Conservation (phyloP, 37 sponge, comb jelly and placozoan genomes). For the Beroe ovata region DNA sequence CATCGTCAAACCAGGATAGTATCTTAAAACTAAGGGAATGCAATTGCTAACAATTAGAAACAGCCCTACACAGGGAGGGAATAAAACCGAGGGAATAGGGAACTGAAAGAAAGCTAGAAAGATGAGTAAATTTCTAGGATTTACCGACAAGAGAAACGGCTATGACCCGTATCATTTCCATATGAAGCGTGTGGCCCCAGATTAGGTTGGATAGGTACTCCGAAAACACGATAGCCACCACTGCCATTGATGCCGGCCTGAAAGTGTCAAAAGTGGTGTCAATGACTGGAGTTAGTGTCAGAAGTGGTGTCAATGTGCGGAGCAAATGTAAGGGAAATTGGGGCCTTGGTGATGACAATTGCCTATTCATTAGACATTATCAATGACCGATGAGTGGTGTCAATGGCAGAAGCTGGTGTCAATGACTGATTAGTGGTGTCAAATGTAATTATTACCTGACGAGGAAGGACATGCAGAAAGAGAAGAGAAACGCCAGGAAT, state of each 20-base stretch:
- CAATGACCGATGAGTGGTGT: neutral
- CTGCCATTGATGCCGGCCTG: conserved; percentile 55
- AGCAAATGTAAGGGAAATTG: neutral
- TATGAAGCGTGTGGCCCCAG: conserved; percentile 13
- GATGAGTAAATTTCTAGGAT: no score
- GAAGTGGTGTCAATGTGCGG: neutral
- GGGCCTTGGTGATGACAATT: neutral
- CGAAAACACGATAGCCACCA: conserved; percentile 20
- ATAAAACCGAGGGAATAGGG: no score
- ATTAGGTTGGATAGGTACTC: conserved; percentile 33
- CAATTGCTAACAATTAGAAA: no score
- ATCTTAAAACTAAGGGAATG: no score
- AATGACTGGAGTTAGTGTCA: neutral
- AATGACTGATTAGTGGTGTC: neutral
- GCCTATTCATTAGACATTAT: no score
- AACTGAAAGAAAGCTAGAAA: no score
- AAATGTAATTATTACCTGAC: conserved; percentile 31
- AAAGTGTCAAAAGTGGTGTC: neutral
- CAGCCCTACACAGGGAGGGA: no score
- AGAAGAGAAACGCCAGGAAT: conserved; percentile 39
- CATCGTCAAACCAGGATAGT: no score
- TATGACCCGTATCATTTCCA: neutral
- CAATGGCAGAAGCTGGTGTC: neutral
- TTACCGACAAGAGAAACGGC: neutral
- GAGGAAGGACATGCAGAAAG: conserved; percentile 40